phyloP scores from a whole-genome alignment of 2,797 vertebrate genomes.

The Limnodromus scolopaceus region DNA sequence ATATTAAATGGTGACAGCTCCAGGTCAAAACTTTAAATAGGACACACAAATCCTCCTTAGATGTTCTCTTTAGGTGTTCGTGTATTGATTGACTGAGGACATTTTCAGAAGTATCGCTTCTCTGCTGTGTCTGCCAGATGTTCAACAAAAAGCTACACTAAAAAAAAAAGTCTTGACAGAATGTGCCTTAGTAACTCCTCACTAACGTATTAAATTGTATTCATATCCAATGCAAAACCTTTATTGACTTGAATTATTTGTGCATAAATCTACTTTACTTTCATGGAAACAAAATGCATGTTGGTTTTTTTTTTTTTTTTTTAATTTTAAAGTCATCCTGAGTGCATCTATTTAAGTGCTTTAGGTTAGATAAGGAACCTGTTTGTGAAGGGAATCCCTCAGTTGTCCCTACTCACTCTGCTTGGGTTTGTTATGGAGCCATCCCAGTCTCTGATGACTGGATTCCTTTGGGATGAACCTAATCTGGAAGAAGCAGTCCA shows the following conservation, averaged over 20 bases:
- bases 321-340: neutral
- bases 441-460: neutral
- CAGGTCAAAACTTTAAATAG: neutral
- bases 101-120: neutral
- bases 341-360: neutral
- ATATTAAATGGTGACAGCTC: conserved; percentile 3
- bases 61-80: neutral
- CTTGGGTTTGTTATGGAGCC: neutral
- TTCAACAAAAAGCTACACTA: neutral
- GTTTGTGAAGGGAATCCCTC: neutral
- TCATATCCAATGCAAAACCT: neutral
- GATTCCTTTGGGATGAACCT: neutral
- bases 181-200: neutral
- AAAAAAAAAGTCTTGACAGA: neutral
- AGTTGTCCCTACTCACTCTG: neutral
- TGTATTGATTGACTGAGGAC: conserved; percentile 4
- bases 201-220: neutral
- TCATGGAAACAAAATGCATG: neutral
- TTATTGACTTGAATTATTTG: neutral
- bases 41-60: neutral
- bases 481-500: neutral
- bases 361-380: neutral
- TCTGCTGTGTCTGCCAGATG: neutral
- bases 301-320: neutral
- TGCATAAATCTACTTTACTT: neutral